Conservation (phyloP, 2,797 vertebrate species). For the Pyrocephalus nanus region DNA sequence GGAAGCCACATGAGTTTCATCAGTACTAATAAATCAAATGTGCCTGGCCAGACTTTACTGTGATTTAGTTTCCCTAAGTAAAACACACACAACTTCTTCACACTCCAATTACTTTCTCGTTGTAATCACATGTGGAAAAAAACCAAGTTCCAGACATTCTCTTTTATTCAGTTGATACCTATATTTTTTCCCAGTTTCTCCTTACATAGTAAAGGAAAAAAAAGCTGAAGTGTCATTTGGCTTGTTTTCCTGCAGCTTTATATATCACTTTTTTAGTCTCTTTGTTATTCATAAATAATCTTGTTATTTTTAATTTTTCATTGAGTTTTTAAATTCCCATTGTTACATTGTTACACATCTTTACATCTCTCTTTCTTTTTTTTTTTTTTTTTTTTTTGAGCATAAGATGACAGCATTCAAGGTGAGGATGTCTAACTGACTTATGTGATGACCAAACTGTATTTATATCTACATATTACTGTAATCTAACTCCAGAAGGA, state of each 20-base stretch:
- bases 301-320: neutral
- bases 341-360: neutral
- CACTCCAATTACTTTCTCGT: neutral
- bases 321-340: neutral
- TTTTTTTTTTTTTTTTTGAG: neutral
- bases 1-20: neutral
- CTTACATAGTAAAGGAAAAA: neutral
- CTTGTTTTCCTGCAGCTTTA: neutral
- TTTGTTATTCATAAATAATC: neutral
- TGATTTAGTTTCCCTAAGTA: neutral
- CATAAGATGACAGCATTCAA: neutral
- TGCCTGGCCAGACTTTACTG: neutral
- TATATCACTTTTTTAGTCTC: neutral
- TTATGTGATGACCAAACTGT: neutral
- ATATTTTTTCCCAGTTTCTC: neutral
- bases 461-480: neutral
- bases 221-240: fast-evolving
- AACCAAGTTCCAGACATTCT: neutral
- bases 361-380: neutral
- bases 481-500: neutral
- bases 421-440: neutral
- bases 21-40: neutral
- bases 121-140: neutral
- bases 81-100: neutral
- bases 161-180: neutral